phyloP scores from a whole-genome alignment of 2,888 invertebrate species.

The Eupithecia pulchellata region DNA sequence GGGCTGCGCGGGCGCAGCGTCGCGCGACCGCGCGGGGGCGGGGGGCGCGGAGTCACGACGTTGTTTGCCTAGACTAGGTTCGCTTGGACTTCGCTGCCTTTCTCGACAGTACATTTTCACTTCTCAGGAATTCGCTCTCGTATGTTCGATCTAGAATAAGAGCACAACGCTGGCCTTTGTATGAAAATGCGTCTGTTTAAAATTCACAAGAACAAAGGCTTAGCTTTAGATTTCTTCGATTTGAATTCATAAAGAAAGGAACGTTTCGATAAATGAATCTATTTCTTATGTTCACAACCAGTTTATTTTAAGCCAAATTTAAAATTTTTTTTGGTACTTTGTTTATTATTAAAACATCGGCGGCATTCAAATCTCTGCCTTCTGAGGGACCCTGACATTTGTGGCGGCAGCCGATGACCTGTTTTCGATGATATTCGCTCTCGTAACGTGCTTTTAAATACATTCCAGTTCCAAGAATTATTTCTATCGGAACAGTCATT shows the following conservation, averaged over 20 bases:
- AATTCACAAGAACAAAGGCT: conserved; percentile 13
- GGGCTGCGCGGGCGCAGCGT: conserved; percentile 54
- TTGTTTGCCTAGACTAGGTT: conserved; percentile 77
- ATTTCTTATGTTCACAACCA: neutral
- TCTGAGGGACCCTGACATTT: conserved; percentile 78
- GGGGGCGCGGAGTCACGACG: conserved; percentile 66
- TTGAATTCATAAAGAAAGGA: neutral
- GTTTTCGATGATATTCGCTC: conserved; percentile 61
- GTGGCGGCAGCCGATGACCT: conserved; percentile 64
- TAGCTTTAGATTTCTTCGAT: neutral
- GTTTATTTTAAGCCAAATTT: neutral
- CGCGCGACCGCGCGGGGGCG: conserved; percentile 46
- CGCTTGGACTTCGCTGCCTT: conserved; percentile 49
- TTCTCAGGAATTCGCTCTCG: conserved; percentile 49
- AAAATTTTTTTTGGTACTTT: conserved; percentile 36
- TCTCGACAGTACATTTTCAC: conserved; percentile 55
- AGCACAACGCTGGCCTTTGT: conserved; percentile 38
- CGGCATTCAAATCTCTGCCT: conserved; percentile 63
- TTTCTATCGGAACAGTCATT: conserved; percentile 43
- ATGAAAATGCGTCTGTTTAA: conserved; percentile 28
- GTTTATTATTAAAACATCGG: conserved; percentile 22
- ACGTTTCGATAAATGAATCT: neutral
- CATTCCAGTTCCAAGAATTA: conserved; percentile 51
- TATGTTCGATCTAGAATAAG: conserved; percentile 44
- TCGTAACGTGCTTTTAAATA: conserved; percentile 55